A percentile compares a stretch with the other conserved stretches of the same genome.
Conservation (phyloP, 2,797 vertebrate species). For the Pantherophis vulpinus region DNA sequence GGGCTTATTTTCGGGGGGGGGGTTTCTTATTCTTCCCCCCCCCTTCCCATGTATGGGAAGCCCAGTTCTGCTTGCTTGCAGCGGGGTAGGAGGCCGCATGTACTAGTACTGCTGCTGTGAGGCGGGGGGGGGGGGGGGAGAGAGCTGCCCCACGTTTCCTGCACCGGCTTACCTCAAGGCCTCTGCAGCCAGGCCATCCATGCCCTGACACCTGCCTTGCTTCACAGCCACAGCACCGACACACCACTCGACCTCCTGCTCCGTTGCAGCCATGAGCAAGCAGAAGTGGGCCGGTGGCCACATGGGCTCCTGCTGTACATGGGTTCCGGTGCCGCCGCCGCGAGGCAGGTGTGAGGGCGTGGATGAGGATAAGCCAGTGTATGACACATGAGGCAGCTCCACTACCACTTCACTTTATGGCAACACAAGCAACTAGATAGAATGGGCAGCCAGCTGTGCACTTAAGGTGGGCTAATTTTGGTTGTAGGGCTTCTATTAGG, state of each 20-base stretch:
- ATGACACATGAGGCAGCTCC: no score
- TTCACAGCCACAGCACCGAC: neutral
- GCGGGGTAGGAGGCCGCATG: no score
- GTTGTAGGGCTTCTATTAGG: no score
- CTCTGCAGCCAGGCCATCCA: no score
- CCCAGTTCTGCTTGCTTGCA: no score
- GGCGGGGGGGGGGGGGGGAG: no score
- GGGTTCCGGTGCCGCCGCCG: rapidly evolving
- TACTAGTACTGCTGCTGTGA: rapidly evolving
- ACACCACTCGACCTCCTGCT: neutral
- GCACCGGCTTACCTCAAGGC: neutral
- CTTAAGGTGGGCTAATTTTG: neutral
- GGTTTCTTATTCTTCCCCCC: no score
- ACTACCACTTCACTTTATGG: neutral
- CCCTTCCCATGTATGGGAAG: no score
- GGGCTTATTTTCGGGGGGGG: no score
- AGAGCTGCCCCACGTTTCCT: rapidly evolving
- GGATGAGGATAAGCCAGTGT: neutral
- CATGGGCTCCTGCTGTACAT: no score
- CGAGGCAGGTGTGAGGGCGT: rapidly evolving
- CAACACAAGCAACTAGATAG: no score
- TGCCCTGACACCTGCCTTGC: neutral
- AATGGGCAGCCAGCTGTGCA: neutral
- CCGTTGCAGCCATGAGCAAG: neutral
- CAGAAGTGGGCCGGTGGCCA: neutral